Base-by-base conservation (phyloP, 1,140 invertebrate genomes). In the Fopius arisanus region DNA sequence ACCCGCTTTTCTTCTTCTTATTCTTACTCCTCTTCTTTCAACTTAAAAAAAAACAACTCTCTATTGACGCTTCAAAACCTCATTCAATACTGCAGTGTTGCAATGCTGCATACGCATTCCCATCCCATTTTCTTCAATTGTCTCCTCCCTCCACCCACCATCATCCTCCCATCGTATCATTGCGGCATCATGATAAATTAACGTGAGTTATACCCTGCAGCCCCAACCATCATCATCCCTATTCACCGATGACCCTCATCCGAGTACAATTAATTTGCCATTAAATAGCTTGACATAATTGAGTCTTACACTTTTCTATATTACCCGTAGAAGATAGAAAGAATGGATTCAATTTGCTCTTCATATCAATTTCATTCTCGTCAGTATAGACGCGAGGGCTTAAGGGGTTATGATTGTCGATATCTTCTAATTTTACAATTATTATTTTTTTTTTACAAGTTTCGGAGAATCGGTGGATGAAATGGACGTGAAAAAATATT, bases 21-120 rank as follows among this genome's bases (percentile, higher is more conserved):
- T 72, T 29, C 16, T 54, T 65, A 10, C n/a, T 54, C 48, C 19
- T 65, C 70, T 41, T 63, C 65, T 73, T 48, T 54, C 14, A 43
- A 26, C 66, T 33, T 14, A 66, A 66, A n/a, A 28, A 21, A 59
- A 14, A 28, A 59, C 12, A 65, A 41, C 51, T 41, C 16, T 26
- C 9, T 40, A 33, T 65, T 41, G 37, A 41, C 69, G 37, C 37
- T 69, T 69, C 23, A 48, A 54, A 51, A 54, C 59, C 69, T 62
- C 41, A 67, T 59, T 23, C 54, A 59, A 59, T 59, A 23, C 9
- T 19, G 14, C 23, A 26, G 26, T 59, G 54, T 9, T 19, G 14
- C 23, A 26, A 59, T 59, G 54, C 9, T 19, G 14, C 23, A 26
- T 59, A 59, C 54, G 14, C 54, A 28, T 28, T 31, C 23, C 37